Evolutionary conservation across 2,113 vertebrate species (phyloP).

Genomic region (Crotalus tigris): DNA sequence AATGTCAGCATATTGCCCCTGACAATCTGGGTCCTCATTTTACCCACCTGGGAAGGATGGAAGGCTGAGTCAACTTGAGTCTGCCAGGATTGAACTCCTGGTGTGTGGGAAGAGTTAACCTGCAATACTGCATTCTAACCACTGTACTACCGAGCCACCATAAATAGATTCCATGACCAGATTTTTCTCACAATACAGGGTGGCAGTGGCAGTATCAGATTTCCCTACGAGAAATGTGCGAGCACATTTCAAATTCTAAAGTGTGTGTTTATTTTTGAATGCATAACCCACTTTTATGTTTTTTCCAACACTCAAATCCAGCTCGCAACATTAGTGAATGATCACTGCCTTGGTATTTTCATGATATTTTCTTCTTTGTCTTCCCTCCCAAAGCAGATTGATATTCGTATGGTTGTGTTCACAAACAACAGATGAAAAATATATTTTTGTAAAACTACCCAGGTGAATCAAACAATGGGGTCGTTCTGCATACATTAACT

Average conservation of each 20-base stretch:
- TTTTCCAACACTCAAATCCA: neutral
- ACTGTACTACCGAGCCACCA: neutral
- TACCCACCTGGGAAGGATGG: neutral
- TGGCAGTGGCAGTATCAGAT: rapidly evolving
- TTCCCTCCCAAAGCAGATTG: neutral
- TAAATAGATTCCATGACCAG: neutral
- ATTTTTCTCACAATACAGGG: neutral
- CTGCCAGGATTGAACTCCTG: neutral
- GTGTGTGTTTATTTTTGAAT: neutral
- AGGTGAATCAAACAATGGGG: neutral
- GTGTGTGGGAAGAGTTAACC: neutral
- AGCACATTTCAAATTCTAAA: neutral
- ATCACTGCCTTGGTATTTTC: neutral
- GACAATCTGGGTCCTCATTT: neutral
- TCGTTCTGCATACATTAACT: neutral
- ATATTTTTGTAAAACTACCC: neutral
- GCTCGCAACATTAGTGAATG: neutral
- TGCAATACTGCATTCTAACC: neutral
- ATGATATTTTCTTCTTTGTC: neutral
- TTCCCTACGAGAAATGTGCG: neutral
- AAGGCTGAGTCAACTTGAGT: neutral
- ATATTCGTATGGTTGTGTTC: neutral
- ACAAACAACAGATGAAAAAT: neutral
- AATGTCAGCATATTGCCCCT: neutral
- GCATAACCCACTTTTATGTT: neutral